These are phyloP conservation scores for Danio albolineatus DNA, from an alignment of 2,797 vertebrate genomes.

Conservation along the genomic window DNA sequence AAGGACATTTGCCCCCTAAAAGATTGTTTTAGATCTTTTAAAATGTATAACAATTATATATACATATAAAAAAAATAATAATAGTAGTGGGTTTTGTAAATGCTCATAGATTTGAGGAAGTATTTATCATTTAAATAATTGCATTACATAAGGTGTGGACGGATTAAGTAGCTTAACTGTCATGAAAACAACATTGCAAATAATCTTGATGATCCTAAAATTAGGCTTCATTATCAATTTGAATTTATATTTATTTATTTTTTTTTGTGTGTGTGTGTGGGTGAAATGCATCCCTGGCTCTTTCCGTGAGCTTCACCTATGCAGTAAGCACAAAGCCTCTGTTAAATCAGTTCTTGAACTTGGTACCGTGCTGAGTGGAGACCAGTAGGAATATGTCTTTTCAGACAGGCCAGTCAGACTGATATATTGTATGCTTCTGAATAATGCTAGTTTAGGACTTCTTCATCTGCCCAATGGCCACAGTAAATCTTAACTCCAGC, in stretches of 20 bases:
- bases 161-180: background rate
- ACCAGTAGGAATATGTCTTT: constrained; percentile 30
- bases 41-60: background rate
- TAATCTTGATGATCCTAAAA: background rate
- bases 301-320: constrained; percentile 11
- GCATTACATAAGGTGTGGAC: background rate
- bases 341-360: constrained; percentile 15
- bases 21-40: background rate
- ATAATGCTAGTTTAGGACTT: constrained; percentile 58
- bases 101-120: background rate
- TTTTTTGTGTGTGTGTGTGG: no score
- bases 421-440: constrained; percentile 54
- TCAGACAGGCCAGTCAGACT: constrained; percentile 39
- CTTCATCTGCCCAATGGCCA: constrained; percentile 72
- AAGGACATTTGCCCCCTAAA: background rate
- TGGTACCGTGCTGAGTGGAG: constrained; percentile 31
- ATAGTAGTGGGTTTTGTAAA: no score
- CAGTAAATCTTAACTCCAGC: constrained; percentile 75
- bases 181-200: constrained; percentile 20
- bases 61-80: no score
- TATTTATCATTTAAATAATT: background rate
- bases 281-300: background rate
- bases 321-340: background rate
- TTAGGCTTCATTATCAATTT: background rate
- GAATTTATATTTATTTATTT: background rate